A percentile compares a stretch with the other conserved stretches of the same genome.
These are phyloP conservation scores for Mystacornis crossleyi DNA, from an alignment of 2,113 vertebrate genomes.

Conservation along the genomic window DNA sequence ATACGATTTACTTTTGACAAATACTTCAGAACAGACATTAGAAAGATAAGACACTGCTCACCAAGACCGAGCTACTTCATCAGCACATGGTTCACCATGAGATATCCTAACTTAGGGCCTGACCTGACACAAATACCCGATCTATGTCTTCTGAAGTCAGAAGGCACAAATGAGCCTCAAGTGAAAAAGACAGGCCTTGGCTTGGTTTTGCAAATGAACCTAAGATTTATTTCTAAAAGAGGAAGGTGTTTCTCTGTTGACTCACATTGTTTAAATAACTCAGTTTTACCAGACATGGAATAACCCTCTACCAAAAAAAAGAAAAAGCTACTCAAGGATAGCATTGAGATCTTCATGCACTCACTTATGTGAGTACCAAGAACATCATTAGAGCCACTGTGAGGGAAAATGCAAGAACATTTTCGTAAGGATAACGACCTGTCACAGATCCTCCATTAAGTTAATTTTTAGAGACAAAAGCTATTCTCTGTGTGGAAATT, in stretches of 20 bases:
- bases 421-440: background rate
- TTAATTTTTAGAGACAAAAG: background rate
- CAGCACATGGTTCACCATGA: background rate
- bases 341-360: background rate
- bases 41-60: background rate
- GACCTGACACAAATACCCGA: background rate
- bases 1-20: background rate
- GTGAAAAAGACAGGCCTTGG: background rate
- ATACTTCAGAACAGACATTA: background rate
- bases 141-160: background rate
- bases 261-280: background rate
- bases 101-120: background rate
- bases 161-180: background rate
- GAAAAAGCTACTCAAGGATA: background rate
- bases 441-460: background rate
- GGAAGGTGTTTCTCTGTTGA: background rate
- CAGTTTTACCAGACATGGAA: background rate
- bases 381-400: background rate
- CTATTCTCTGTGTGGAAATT: background rate
- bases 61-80: background rate
- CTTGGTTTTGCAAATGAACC: background rate
- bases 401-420: background rate
- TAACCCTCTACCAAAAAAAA: background rate
- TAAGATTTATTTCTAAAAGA: background rate
- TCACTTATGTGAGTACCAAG: background rate